Evolutionary conservation across 2,888 invertebrate genomes (phyloP).

Genomic region (Hydraecia micacea): DNA sequence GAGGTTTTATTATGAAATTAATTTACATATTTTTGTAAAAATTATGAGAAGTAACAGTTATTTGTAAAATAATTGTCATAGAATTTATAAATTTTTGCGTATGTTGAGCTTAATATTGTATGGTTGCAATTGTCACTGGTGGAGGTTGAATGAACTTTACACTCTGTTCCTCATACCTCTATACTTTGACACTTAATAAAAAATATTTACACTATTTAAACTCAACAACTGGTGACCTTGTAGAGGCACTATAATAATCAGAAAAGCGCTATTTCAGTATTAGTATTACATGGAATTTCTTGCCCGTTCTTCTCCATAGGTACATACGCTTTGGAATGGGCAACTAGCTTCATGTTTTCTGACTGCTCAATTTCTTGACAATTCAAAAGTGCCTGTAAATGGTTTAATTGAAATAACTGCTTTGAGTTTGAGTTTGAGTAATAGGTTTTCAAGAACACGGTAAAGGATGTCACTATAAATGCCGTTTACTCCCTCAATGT

Average conservation of each 20-base stretch:
- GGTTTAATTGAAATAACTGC: too few species aligned
- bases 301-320: too few species aligned
- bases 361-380: too few species aligned
- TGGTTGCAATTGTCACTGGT: too few species aligned
- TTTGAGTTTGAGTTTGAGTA: background rate
- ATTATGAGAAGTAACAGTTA: background rate
- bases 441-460: conserved; percentile 39
- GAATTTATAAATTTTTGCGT: background rate
- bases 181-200: too few species aligned
- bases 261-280: conserved; percentile 22
- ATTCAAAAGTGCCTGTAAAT: too few species aligned
- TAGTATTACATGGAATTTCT: too few species aligned
- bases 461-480: conserved; percentile 53
- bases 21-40: conserved; percentile 36
- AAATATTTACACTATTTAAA: background rate
- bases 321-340: too few species aligned
- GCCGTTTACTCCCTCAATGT: conserved; percentile 22
- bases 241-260: background rate
- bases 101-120: too few species aligned
- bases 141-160: too few species aligned
- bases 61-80: background rate
- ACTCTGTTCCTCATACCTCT: too few species aligned
- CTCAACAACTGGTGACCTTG: background rate
- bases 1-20: conserved; percentile 35
- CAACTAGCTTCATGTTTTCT: too few species aligned